phyloP scores from a whole-genome alignment of 2,888 invertebrate species.

The Orthonevra nobilis region DNA sequence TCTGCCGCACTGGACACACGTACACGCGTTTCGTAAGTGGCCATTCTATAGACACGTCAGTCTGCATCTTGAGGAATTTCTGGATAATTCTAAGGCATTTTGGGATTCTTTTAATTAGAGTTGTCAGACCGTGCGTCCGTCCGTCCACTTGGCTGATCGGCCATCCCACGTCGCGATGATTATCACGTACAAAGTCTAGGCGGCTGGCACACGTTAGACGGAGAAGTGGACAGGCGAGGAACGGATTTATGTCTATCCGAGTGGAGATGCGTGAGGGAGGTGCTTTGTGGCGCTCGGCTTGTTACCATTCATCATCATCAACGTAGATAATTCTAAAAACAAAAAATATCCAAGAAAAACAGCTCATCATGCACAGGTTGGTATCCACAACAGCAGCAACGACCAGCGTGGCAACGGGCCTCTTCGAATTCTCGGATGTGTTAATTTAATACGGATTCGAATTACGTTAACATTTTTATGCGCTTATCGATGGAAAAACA shows the following conservation, averaged over 20 bases:
- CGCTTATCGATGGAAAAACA: slow-evolving; percentile 32
- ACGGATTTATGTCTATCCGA: no score
- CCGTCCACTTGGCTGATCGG: slow-evolving; percentile 12
- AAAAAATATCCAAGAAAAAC: no score
- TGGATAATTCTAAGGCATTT: slow-evolving; percentile 22
- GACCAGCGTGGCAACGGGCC: slow-evolving; percentile 29
- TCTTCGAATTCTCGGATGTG: no score
- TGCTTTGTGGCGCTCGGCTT: slow-evolving; percentile 58
- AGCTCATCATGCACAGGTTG: slow-evolving; percentile 27
- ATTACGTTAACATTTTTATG: slow-evolving; percentile 60
- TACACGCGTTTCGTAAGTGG: slow-evolving; percentile 46
- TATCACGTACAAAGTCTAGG: slow-evolving; percentile 49
- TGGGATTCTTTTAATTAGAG: slow-evolving; percentile 62
- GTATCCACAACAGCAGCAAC: no score
- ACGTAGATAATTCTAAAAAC: slow-evolving; percentile 49
- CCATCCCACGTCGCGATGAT: slow-evolving; percentile 55
- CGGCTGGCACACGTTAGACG: slow-evolving; percentile 6
- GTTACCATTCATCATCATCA: slow-evolving; percentile 67
- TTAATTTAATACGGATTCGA: slow-evolving; percentile 60
- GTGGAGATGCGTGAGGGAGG: slow-evolving; percentile 24
- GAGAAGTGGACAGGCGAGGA: slow-evolving; percentile 10
- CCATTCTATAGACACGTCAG: slow-evolving; percentile 16
- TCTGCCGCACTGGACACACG: slow-evolving; percentile 14
- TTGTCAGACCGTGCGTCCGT: slow-evolving; percentile 47
- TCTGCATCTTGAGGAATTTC: slow-evolving; percentile 23